Base-by-base conservation (phyloP, 2,113 vertebrate species). In the Pagrus major region DNA sequence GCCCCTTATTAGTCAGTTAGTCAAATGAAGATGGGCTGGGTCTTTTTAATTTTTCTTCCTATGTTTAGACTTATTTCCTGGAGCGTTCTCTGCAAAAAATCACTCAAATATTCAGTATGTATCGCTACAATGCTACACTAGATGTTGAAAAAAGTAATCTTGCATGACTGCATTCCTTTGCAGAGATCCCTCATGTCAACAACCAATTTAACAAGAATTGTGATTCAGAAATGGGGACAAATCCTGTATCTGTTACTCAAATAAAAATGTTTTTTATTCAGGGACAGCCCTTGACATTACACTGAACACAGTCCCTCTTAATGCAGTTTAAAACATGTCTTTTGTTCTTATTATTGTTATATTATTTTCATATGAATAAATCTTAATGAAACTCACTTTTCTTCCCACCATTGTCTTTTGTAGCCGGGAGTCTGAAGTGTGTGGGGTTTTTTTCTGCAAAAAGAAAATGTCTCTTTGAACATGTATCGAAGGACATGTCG, bases 331-430 rank as follows among this genome's bases (percentile, higher is more conserved):
- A 84, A 85, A 81, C 79, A 67, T 87, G 81, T 84, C 51, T 84
- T 80, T 88, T 71, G 85, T 87, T 91, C 83, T 76, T 80, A 88
- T 89, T 84, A 84, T 85, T 92, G 87, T 92, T 84, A 89, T 87
- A 91, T 91, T 93, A 93, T 94, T 94, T 94, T 94, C 93, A 88
- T 93, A 94, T 92, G 83, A 94, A 94, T 92, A 93, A 93, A 94
- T 89, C 77, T 44, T 67, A 89, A 86, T 87, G 37, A 89, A 91
- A 86, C 37, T 35, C 21, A 59, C 9, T 37, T 23, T 44, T 76
- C 54, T 33, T 71, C 61, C 37, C 23, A 35, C 6, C 6, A 59
- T 65, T 89, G 68, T 65, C 65, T 75, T 54, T 59, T 86, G 35
- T 55, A 60, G 42, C 51, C 27, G 23, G 1, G 12, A 31, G 12